These are phyloP conservation scores for Danio tinwini DNA, from an alignment of 2,797 vertebrate genomes.

Conservation along the genomic window DNA sequence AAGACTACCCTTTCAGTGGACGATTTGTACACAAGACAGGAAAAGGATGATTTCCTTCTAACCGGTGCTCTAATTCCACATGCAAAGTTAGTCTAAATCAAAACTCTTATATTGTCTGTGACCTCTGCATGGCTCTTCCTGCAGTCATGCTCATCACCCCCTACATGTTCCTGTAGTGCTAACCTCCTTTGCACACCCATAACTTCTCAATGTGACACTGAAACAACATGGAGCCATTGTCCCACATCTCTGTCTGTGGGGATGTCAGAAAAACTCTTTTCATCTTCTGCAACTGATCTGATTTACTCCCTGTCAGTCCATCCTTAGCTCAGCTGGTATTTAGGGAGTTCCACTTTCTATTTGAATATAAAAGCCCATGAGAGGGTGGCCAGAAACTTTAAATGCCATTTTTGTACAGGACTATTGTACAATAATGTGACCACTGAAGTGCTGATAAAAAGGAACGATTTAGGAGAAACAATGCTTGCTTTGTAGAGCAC, in stretches of 20 bases:
- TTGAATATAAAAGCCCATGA: constrained; percentile 79
- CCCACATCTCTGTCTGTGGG: constrained; percentile 71
- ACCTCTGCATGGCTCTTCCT: constrained; percentile 35
- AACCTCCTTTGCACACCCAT: constrained; percentile 75
- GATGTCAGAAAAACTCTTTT: constrained; percentile 77
- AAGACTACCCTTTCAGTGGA: not conserved
- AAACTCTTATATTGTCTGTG: constrained; percentile 19
- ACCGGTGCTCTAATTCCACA: not conserved
- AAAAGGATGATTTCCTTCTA: not conserved
- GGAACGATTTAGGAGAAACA: constrained; percentile 70
- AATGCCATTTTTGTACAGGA: constrained; percentile 67
- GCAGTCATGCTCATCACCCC: constrained; percentile 3
- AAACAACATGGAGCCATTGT: constrained; percentile 74
- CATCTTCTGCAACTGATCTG: constrained; percentile 75
- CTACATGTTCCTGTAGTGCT: constrained; percentile 44
- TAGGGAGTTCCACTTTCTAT: constrained; percentile 76
- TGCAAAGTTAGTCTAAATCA: constrained; percentile 8
- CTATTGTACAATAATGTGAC: constrained; percentile 71
- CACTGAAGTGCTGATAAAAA: constrained; percentile 71
- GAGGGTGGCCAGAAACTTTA: constrained; percentile 76
- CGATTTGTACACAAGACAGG: not conserved
- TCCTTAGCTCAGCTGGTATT: constrained; percentile 69
- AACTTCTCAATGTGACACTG: constrained; percentile 77
- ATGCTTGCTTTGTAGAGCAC: constrained; percentile 67
- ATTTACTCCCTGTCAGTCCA: constrained; percentile 69